These are phyloP conservation scores for Eupithecia tripunctaria DNA, from an alignment of 2,888 invertebrate genomes.

Conservation along the genomic window DNA sequence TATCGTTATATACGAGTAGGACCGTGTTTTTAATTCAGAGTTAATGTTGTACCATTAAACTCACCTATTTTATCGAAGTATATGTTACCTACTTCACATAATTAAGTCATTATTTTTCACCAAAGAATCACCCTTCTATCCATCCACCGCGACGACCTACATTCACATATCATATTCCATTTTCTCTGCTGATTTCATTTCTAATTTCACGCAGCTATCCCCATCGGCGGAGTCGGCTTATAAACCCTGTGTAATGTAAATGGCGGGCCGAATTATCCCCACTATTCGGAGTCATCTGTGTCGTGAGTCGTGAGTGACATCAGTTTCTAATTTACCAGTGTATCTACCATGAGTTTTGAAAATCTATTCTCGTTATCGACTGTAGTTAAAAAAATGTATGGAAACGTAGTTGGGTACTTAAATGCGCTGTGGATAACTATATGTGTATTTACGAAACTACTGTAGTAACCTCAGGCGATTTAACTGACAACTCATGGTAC, in stretches of 20 bases:
- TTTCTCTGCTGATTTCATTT: slow-evolving; percentile 17
- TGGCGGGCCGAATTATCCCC: slow-evolving; percentile 21
- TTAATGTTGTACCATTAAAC: too few species aligned
- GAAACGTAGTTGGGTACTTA: too few species aligned
- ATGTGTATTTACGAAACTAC: too few species aligned
- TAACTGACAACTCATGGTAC: too few species aligned
- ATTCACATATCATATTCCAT: slow-evolving; percentile 4
- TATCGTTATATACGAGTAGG: not conserved
- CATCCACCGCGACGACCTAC: not conserved
- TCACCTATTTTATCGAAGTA: too few species aligned
- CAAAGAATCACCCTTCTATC: not conserved
- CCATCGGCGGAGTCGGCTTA: slow-evolving; percentile 16
- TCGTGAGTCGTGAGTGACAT: slow-evolving; percentile 32
- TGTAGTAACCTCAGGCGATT: too few species aligned
- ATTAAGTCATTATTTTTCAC: not conserved
- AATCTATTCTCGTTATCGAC: too few species aligned
- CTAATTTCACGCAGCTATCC: slow-evolving; percentile 30
- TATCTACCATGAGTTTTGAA: too few species aligned
- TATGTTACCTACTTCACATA: not conserved
- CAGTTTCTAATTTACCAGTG: slow-evolving; percentile 23
- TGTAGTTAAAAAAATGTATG: too few species aligned
- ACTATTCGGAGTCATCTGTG: slow-evolving; percentile 28
- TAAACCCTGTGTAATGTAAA: slow-evolving; percentile 29
- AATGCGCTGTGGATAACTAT: too few species aligned
- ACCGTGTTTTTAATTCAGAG: not conserved